Evolutionary conservation across 2,113 vertebrate genomes (phyloP).

Genomic region (Acanthisitta chloris): DNA sequence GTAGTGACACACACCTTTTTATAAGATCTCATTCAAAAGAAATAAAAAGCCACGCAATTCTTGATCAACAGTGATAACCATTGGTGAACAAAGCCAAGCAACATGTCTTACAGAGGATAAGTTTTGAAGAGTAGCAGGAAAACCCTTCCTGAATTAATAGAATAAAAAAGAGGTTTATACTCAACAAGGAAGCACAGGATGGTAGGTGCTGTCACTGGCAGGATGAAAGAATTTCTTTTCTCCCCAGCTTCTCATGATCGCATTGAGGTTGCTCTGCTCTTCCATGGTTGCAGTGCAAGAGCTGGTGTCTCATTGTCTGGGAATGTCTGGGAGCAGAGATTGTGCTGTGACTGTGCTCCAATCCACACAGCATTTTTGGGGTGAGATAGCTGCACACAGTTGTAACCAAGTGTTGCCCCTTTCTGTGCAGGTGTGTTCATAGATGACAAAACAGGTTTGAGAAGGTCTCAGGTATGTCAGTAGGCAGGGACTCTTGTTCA

Average conservation of each 20-base stretch:
- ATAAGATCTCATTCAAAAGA: not conserved
- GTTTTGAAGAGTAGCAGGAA: not conserved
- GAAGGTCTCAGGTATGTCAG: not conserved
- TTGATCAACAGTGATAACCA: not conserved
- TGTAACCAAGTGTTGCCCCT: not conserved
- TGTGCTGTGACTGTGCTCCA: not conserved
- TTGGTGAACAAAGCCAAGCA: not conserved
- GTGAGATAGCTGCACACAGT: not conserved
- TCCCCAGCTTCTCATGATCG: not conserved
- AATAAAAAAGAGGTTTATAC: not conserved
- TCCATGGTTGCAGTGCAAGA: not conserved
- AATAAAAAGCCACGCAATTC: not conserved
- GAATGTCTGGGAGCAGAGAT: not conserved
- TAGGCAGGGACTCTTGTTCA: not conserved
- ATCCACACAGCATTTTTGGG: not conserved
- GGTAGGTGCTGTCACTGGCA: not conserved
- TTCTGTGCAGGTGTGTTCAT: not conserved
- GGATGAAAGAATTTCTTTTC: not conserved
- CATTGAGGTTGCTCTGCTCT: not conserved
- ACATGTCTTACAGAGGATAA: not conserved
- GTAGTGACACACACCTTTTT: not conserved
- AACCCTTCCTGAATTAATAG: not conserved
- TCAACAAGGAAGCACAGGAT: not conserved
- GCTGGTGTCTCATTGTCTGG: not conserved
- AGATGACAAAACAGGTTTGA: not conserved